Base-by-base conservation (phyloP, 2,888 invertebrate species). In the Meandrusa payeni region DNA sequence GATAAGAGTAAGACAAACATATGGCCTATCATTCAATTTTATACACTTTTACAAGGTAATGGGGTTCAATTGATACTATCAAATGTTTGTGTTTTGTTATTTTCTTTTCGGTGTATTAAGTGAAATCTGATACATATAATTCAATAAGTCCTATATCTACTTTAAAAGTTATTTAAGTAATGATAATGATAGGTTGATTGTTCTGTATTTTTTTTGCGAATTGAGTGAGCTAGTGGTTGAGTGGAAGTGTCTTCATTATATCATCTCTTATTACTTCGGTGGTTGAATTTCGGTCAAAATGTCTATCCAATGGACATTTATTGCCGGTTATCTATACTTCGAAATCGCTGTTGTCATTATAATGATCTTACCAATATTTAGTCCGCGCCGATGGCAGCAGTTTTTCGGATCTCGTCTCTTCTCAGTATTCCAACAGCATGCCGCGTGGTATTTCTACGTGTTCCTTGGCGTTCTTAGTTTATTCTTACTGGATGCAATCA, bases 271-370 rank as follows among this genome's bases (percentile, higher is more conserved):
- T 23, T 5, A 17, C 10, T 19, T 42, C 5, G 15, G 11, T 17
- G 23, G 12, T 37, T 13, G 10, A 22, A 5, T 13, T 7, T 20
- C 7, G 1, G 3, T 13, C 10, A 88, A 57, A 45, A 95, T 95
- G 95, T 93, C 93, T 73, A 83, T 94, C 47, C 94, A 94, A 69
- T 95, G 94, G 94, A 93, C 92, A 6, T 81, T 94, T 39, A 91
- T 94, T 37, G 94, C 94, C 46, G 89, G 89, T 22, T 93, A 93
- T 69, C 85, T 94, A 17, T 95, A 94, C 69, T 76, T 89, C 10
- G 94, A 95, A 79, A 89, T 94, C 42, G 89, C 74, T 5, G 55
- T 93, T 13, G 89, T 93, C 3, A 64, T 91, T 17, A 63, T 94
- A 4, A 85, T 95, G 53, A 86, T 94, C 43, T 62, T 94, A 44